A percentile compares a stretch with the other conserved stretches of the same genome.
These are phyloP conservation scores for Choloepus hoffmanni DNA, from an alignment of 2,113 vertebrate genomes.

Conservation along the genomic window DNA sequence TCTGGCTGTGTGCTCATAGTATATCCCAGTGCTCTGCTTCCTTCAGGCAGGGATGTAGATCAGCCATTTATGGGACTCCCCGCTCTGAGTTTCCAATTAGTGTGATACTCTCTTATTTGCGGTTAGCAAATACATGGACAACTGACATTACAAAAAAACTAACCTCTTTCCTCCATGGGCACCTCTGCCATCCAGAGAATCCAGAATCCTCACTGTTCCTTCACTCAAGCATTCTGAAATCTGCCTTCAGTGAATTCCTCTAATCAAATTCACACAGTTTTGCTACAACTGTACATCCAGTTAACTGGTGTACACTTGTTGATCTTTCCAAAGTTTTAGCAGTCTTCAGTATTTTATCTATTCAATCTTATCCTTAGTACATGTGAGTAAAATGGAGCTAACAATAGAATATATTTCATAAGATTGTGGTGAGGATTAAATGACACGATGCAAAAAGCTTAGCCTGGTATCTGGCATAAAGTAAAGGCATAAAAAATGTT, in stretches of 20 bases:
- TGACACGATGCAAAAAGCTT: neutral
- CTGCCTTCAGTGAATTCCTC: neutral
- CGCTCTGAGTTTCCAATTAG: neutral
- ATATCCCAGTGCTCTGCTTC: neutral
- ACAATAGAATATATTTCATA: neutral
- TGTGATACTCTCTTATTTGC: neutral
- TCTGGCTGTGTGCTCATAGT: neutral
- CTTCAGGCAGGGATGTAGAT: accelerated
- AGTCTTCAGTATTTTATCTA: slow-evolving; percentile 11
- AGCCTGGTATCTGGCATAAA: neutral
- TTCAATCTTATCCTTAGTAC: neutral
- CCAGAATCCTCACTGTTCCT: neutral
- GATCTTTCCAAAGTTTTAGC: neutral
- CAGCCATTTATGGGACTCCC: neutral
- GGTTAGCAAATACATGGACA: neutral
- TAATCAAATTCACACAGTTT: neutral
- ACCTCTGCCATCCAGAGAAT: neutral
- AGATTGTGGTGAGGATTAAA: neutral
- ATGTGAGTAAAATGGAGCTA: neutral
- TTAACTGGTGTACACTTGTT: neutral
- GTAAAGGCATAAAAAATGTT: neutral
- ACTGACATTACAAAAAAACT: neutral
- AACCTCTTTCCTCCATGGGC: neutral
- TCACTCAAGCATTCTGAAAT: slow-evolving; percentile 9
- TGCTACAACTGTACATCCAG: neutral